Conservation (phyloP, 2,888 invertebrate genomes). For the Hololepta plana region DNA sequence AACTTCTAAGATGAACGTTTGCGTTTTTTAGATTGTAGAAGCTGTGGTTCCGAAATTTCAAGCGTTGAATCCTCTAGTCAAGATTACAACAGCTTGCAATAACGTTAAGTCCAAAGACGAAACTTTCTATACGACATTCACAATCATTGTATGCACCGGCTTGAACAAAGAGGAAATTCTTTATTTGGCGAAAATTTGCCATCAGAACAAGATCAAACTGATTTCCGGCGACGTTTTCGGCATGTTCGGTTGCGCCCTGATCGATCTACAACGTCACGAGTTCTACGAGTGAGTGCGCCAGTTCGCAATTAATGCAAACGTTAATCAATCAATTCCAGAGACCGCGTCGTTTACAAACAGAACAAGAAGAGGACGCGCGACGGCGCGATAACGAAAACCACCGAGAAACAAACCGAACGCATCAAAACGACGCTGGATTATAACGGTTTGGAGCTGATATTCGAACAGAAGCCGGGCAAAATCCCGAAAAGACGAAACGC, state of each 20-base stretch:
- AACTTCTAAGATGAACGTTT: no score
- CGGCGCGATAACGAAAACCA: conserved; percentile 22
- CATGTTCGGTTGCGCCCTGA: conserved; percentile 78
- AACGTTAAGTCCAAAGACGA: conserved; percentile 46
- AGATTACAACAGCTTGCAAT: conserved; percentile 49
- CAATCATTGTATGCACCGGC: conserved; percentile 69
- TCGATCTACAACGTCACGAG: conserved; percentile 71
- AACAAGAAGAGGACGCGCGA: conserved; percentile 39
- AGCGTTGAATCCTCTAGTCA: conserved; percentile 86
- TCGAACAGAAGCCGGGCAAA: neutral
- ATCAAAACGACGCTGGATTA: neutral
- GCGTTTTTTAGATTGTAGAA: conserved; percentile 51
- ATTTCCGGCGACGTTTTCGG: conserved; percentile 88
- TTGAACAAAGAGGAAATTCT: conserved; percentile 51
- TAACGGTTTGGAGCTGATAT: neutral
- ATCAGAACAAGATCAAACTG: conserved; percentile 59
- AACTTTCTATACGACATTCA: conserved; percentile 55
- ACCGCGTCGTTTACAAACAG: no score
- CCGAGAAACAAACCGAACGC: neutral
- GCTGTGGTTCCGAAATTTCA: conserved; percentile 62
- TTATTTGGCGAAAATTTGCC: conserved; percentile 59
- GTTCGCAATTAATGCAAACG: no score
- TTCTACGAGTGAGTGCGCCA: conserved; percentile 51
- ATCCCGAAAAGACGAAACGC: neutral
- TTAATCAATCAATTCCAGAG: no score